phyloP scores from a whole-genome alignment of 2,113 vertebrate genomes.

The Stigmatopora argus region DNA sequence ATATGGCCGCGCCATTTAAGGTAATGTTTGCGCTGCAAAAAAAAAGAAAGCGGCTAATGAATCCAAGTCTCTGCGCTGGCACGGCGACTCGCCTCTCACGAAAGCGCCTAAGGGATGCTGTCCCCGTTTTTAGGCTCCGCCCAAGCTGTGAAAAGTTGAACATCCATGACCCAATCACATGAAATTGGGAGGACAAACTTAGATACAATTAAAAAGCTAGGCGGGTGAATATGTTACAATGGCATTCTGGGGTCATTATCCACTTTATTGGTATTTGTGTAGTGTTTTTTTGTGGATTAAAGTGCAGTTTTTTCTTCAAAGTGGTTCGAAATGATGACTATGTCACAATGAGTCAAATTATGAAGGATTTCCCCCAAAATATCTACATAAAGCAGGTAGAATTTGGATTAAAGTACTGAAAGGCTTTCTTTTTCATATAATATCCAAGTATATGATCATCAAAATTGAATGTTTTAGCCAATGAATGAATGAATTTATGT shows the following conservation, averaged over 20 bases:
- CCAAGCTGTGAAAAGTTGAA: slow-evolving; percentile 71
- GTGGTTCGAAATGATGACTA: slow-evolving; percentile 56
- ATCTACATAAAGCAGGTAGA: neutral
- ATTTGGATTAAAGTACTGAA: no score
- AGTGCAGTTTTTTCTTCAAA: slow-evolving; percentile 62
- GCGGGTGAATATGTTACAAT: slow-evolving; percentile 62
- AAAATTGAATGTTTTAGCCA: no score
- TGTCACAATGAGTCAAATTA: slow-evolving; percentile 32
- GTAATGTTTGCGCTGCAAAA: slow-evolving; percentile 72
- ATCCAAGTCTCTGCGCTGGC: slow-evolving; percentile 70
- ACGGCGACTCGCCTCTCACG: slow-evolving; percentile 58
- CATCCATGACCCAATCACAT: slow-evolving; percentile 68
- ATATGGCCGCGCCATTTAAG: slow-evolving; percentile 72
- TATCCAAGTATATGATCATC: no score
- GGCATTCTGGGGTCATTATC: slow-evolving; percentile 75
- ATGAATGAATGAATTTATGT: no score
- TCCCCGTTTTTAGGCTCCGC: slow-evolving; percentile 62
- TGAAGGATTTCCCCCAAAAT: slow-evolving; percentile 21
- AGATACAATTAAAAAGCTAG: slow-evolving; percentile 67
- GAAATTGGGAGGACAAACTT: slow-evolving; percentile 66
- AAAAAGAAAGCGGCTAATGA: slow-evolving; percentile 63
- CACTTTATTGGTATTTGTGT: slow-evolving; percentile 70
- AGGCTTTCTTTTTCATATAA: no score
- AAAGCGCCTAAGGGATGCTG: slow-evolving; percentile 64
- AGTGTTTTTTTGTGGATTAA: slow-evolving; percentile 69